Evolutionary conservation across 2,797 vertebrate genomes (phyloP).

Genomic region (Brachymystax lenok): DNA sequence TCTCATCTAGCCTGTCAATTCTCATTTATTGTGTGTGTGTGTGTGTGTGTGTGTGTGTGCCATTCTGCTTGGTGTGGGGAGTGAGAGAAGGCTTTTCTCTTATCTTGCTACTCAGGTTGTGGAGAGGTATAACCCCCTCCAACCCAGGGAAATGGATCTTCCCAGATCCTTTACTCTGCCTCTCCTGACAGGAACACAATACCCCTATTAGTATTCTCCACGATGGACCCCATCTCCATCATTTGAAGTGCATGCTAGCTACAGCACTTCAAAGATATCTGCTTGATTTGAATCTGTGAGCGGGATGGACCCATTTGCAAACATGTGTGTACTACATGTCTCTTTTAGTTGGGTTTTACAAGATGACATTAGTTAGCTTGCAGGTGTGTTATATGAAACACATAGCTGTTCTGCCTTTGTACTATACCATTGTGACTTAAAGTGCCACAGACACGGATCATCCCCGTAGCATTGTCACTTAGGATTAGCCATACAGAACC

Average conservation of each 20-base stretch:
- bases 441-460: neutral
- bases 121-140: neutral
- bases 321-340: neutral
- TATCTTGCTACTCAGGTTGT: neutral
- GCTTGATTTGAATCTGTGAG: slow-evolving; percentile 2
- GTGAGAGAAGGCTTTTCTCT: neutral
- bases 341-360: neutral
- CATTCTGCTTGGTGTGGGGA: neutral
- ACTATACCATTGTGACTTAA: neutral
- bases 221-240: neutral
- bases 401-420: neutral
- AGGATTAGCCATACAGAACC: slow-evolving; percentile 27
- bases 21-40: neutral
- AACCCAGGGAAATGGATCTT: neutral
- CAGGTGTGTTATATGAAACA: neutral
- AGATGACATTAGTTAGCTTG: neutral
- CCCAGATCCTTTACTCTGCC: neutral
- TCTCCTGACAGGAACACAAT: slow-evolving; percentile 4
- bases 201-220: slow-evolving; percentile 2
- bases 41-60: slow-evolving; percentile 4
- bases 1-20: neutral
- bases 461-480: neutral
- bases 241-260: neutral
- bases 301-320: neutral
- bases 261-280: slow-evolving; percentile 9